Evolutionary conservation across 2,888 invertebrate species (phyloP).

Genomic region (Melanostoma scalare): DNA sequence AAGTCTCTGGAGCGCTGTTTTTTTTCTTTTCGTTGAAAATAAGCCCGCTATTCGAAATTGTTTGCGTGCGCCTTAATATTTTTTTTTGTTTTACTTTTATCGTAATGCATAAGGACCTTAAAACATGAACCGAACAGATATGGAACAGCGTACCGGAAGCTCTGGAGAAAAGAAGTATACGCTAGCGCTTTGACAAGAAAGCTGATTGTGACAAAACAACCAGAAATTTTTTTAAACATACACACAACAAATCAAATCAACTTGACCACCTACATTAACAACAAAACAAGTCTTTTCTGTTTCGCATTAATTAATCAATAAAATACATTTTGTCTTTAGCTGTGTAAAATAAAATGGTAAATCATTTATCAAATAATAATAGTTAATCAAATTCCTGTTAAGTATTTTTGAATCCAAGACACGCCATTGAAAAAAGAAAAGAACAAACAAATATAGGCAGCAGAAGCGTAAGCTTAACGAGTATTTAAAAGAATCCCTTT

Average conservation of each 20-base stretch:
- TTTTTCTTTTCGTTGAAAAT: conserved; percentile 28
- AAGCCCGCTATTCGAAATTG: conserved; percentile 19
- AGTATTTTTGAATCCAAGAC: conserved; percentile 28
- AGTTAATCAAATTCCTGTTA: conserved; percentile 29
- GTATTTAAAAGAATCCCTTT: conserved; percentile 61
- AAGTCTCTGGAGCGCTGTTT: conserved; percentile 32
- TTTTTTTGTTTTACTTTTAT: conserved; percentile 24
- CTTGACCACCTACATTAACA: conserved; percentile 63
- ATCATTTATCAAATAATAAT: conserved; percentile 22
- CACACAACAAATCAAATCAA: conserved; percentile 41
- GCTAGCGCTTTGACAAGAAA: conserved; percentile 45
- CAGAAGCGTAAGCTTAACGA: conserved; percentile 28
- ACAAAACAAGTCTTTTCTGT: conserved; percentile 15
- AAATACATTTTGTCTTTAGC: conserved; percentile 17
- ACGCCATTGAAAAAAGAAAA: conserved; percentile 18
- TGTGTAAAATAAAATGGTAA: conserved; percentile 47
- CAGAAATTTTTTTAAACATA: conserved; percentile 18
- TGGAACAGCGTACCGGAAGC: neutral
- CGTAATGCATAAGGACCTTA: conserved; percentile 4
- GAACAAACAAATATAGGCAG: conserved; percentile 22
- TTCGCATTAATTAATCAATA: too few relatives aligned
- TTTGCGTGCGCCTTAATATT: too few relatives aligned
- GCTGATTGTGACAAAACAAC: conserved; percentile 10
- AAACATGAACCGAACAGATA: neutral
- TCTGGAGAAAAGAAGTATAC: conserved; percentile 8